These are phyloP conservation scores for Popillia japonica DNA, from an alignment of 1,140 invertebrate genomes.

Conservation along the genomic window DNA sequence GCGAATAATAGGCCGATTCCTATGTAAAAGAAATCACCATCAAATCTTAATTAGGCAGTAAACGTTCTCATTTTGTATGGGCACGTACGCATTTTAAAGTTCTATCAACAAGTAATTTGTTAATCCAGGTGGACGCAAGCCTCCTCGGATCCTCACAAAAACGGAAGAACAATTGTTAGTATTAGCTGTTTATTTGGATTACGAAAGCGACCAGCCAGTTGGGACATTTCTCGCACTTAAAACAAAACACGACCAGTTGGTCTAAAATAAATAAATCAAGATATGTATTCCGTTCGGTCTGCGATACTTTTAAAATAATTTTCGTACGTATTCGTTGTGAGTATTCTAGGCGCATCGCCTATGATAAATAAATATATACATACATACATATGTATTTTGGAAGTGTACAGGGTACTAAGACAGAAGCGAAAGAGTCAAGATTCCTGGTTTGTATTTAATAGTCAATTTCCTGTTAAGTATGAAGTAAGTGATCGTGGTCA, in stretches of 20 bases:
- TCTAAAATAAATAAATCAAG: constrained; percentile 37
- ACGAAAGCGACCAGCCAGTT: constrained; percentile 45
- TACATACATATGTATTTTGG: neutral
- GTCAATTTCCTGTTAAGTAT: neutral
- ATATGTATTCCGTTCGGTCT: constrained; percentile 7
- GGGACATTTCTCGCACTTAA: constrained; percentile 39
- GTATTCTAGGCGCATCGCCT: neutral
- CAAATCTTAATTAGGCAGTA: constrained; percentile 38
- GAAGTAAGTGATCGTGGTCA: neutral
- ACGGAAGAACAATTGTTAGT: constrained; percentile 50
- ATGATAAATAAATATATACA: neutral
- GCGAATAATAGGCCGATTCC: neutral
- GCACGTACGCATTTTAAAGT: neutral
- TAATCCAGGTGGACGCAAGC: constrained; percentile 48
- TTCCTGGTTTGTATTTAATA: neutral
- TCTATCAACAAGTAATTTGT: constrained; percentile 39
- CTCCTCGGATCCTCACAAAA: constrained; percentile 40
- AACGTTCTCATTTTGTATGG: constrained; percentile 6
- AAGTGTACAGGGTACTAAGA: neutral
- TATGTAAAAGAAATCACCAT: constrained; percentile 4
- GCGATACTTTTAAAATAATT: constrained; percentile 37
- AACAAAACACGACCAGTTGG: constrained; percentile 34
- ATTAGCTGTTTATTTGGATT: constrained; percentile 50
- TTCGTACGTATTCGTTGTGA: neutral
- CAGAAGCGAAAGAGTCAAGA: neutral